Conservation (phyloP, 2,113 vertebrate species). For the Dipodomys merriami region DNA sequence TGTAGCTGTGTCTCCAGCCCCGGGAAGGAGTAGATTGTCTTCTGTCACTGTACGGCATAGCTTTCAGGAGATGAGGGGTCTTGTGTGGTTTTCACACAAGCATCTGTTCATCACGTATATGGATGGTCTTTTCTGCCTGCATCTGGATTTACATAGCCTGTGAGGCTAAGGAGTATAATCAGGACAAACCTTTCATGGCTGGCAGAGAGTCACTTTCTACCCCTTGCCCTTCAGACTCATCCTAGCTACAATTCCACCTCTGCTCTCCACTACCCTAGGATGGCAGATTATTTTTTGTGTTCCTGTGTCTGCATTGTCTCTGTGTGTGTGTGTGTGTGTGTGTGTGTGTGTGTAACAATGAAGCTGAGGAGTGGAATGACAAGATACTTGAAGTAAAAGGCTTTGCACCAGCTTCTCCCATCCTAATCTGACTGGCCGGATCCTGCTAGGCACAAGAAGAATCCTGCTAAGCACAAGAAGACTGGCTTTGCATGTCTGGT, state of each 20-base stretch:
- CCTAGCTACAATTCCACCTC: neutral
- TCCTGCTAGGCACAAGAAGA: too few species aligned
- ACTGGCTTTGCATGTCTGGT: neutral
- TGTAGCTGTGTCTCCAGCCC: too few species aligned
- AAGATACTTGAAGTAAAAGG: neutral
- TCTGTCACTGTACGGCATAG: neutral
- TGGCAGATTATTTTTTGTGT: neutral
- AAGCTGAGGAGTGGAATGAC: neutral
- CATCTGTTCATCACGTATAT: neutral
- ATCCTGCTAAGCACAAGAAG: neutral
- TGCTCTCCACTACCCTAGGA: neutral
- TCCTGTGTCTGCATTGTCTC: neutral
- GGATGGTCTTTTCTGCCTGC: neutral
- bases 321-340: neutral
- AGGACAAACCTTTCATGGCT: neutral
- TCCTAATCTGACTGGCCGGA: neutral
- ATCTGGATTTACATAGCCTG: neutral
- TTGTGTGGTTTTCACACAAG: neutral
- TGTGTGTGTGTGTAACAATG: neutral
- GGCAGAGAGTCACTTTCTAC: neutral
- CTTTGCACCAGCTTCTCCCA: too few species aligned
- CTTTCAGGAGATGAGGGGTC: neutral
- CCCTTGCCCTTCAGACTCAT: neutral
- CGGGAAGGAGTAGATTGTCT: fast-evolving
- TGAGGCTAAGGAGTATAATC: neutral